phyloP scores from a whole-genome alignment of 1,140 invertebrate species.

The Ceratosolen fusciceps region DNA sequence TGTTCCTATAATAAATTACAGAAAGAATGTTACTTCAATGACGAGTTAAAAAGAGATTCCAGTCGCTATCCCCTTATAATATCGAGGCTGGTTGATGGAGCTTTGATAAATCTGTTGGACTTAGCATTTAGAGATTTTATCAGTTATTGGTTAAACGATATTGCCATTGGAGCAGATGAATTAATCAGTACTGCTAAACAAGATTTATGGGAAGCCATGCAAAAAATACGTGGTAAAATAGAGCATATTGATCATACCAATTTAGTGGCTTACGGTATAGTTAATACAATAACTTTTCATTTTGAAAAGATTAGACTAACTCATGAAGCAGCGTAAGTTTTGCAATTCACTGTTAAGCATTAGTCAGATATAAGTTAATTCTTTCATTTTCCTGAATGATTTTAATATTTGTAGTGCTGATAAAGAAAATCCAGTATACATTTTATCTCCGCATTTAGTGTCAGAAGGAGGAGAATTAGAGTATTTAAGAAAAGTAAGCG shows the following conservation, averaged over 20 bases:
- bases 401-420: slow-evolving; percentile 69
- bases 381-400: background rate
- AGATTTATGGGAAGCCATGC: slow-evolving; percentile 85
- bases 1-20: background rate
- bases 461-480: slow-evolving; percentile 82
- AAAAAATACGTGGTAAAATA: slow-evolving; percentile 82
- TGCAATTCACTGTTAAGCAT: slow-evolving; percentile 21
- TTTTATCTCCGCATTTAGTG: slow-evolving; percentile 82
- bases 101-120: slow-evolving; percentile 87
- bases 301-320: slow-evolving; percentile 88
- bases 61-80: slow-evolving; percentile 79
- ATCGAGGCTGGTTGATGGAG: slow-evolving; percentile 85
- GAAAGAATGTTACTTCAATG: slow-evolving; percentile 28
- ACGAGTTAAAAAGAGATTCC: slow-evolving; percentile 51
- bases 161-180: slow-evolving; percentile 74
- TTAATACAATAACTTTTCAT: slow-evolving; percentile 84
- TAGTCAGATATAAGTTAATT: slow-evolving; percentile 25
- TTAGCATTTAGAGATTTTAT: slow-evolving; percentile 86
- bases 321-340: slow-evolving; percentile 80
- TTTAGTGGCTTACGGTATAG: slow-evolving; percentile 85
- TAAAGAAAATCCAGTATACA: slow-evolving; percentile 79
- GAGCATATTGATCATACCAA: slow-evolving; percentile 84
- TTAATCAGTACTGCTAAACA: slow-evolving; percentile 80
- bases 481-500: slow-evolving; percentile 85
- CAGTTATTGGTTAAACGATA: slow-evolving; percentile 79